Evolutionary conservation across 1,140 invertebrate species (phyloP), one percentile per base, ranked within the genome.

Genomic region (Ceratina calcarata): DNA sequence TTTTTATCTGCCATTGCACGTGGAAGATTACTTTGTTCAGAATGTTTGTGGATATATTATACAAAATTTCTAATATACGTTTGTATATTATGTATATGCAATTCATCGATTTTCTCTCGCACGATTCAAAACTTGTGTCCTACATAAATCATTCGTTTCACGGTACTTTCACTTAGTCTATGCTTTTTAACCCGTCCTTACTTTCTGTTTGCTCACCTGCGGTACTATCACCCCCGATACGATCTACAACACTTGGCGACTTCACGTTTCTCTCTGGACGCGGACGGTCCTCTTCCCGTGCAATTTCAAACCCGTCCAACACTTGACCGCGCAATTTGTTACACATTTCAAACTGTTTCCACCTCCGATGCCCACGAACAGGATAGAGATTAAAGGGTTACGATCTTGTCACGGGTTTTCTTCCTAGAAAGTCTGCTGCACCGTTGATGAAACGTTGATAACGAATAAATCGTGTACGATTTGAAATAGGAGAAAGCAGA

Each of bases 111-210:
- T 32, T 32, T 32, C 27, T 32, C 18, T 20, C 6, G 20, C 1
- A 65, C 62, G 27, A 6, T n/a, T 18, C 32, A 24, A 65, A 65
- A 65, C 24, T 65, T 32, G 27, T 20, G 27, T 18, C 24, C 27
- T 64, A 64, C 27, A 64, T 27, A 64, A 32, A 32, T 32, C 32
- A n/a, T 66, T 16, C 37, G 37, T 37, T 49, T 22, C 13, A 2
- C 45, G 4, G 16, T 18, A 20, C 66, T 68, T 68, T 68, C 66
- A 68, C 66, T 68, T 68, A 7, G 15, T 10, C 66, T 24, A 27
- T 22, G 66, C 22, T 68, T 22, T 51, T 53, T 68, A 16, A 68
- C 66, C 66, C 51, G 16, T 53, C 66, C 51, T 24, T 49, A 16
- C 45, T 67, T 67, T 68, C 51, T 68, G 37, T 13, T 53, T 10